Evolutionary conservation across 2,888 invertebrate genomes (phyloP).

Genomic region (Acleris literana): DNA sequence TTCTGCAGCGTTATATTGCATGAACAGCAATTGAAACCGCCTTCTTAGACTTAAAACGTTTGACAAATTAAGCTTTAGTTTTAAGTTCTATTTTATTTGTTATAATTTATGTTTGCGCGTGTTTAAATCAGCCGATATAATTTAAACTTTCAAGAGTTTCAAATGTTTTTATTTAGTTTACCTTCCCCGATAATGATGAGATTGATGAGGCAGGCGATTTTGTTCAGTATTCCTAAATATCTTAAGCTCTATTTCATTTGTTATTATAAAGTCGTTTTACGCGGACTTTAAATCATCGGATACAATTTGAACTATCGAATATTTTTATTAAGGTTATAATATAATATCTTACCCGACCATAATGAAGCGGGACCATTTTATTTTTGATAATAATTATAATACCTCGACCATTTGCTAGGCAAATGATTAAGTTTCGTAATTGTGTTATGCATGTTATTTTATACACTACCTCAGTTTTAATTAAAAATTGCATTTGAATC

Average conservation of each 20-base stretch:
- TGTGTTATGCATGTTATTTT: conserved; percentile 30
- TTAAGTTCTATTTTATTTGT: not conserved
- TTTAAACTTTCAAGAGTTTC: too few species aligned
- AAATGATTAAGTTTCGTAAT: conserved; percentile 6
- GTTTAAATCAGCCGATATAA: not conserved
- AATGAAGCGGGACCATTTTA: not conserved
- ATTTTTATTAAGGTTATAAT: not conserved
- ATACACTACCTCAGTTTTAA: not conserved
- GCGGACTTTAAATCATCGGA: not conserved
- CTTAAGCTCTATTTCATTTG: not conserved
- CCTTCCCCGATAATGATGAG: too few species aligned
- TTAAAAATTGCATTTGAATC: conserved; percentile 1
- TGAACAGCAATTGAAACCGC: too few species aligned
- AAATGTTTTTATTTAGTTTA: too few species aligned
- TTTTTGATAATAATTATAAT: not conserved
- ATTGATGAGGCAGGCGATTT: too few species aligned
- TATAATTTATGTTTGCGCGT: conserved; percentile 11
- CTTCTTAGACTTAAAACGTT: not conserved
- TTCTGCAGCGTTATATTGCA: too few species aligned
- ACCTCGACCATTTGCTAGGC: not conserved
- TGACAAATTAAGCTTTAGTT: not conserved
- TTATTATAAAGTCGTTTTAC: not conserved
- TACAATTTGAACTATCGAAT: not conserved
- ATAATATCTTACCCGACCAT: not conserved
- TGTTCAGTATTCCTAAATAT: too few species aligned